Evolutionary conservation across 2,113 vertebrate genomes (phyloP), one percentile per base, ranked within the genome.

Genomic region (Malurus elegans): DNA sequence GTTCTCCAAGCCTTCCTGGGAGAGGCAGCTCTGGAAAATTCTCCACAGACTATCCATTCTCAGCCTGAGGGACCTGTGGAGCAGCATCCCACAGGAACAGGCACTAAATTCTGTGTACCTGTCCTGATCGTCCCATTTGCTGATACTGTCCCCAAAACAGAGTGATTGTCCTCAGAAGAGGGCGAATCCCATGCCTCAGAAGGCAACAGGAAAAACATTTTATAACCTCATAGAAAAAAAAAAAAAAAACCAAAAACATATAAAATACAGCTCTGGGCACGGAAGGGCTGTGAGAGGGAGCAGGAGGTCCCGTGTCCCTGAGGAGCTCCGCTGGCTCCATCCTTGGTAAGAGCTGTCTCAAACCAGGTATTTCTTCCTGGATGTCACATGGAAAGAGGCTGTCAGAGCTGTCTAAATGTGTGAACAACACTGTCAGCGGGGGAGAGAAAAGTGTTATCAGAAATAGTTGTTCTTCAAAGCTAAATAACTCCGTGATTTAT

Each of bases 361-460:
- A 92, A 93, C 58, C 79, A 69, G 71, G 91, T 26, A 66, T 79
- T 81, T 29, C 58, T 50, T 29, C 38, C 88, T 8, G 71, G 70
- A n/a, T 90, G 88, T 86, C 13, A 18, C 91, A 82, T 28, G 42
- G 93, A 74, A 88, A 66, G 83, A 42, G 48, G 45, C 81, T 66
- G 88, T 73, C 86, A 80, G 93, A 56, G 74, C 78, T 75, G 54
- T 88, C 94, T 79, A 18, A 29, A 92, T 76, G 79, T 94, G 92
- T 95, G 91, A 76, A 86, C 90, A 95, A 94, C 93, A 92, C 85
- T 89, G 88, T 81, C 95, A 96, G 91, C 87, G 23, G 84, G 92
- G 86, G 87, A 73, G 79, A 67, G 93, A 34, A 66, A 72, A 65
- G 90, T 47, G 31, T 82, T 84, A 84, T 81, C 90, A 92, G 80